These are phyloP conservation scores for Holocentrus rufus DNA, from an alignment of 2,797 vertebrate genomes.

Conservation along the genomic window DNA sequence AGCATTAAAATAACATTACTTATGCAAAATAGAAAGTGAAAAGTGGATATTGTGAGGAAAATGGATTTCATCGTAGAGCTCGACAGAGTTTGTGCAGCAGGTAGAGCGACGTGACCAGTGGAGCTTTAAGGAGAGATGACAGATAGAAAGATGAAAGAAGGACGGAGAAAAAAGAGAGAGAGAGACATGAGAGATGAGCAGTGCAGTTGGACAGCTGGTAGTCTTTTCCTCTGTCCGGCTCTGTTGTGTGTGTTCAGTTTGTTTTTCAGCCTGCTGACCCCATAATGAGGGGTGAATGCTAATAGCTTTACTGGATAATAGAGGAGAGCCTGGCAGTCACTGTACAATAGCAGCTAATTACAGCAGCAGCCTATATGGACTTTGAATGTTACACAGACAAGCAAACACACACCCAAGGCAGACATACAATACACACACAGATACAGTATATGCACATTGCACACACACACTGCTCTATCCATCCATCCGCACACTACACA, in stretches of 20 bases:
- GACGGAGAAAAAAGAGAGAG: no score
- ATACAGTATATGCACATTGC: no score
- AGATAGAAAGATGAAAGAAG: neutral
- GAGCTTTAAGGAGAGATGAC: neutral
- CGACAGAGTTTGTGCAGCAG: conserved; percentile 13
- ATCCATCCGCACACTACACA: neutral
- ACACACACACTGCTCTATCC: neutral
- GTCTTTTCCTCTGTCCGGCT: neutral
- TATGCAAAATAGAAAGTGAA: conserved; percentile 38
- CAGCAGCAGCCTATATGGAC: no score
- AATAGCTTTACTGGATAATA: neutral
- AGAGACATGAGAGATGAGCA: neutral
- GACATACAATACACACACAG: no score
- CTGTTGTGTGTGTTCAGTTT: no score
- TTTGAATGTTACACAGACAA: neutral
- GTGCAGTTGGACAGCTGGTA: neutral
- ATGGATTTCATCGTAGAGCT: neutral
- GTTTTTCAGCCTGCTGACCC: neutral
- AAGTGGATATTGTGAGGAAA: conserved; percentile 13
- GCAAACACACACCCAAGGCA: neutral
- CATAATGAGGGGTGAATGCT: neutral
- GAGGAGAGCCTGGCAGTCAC: neutral
- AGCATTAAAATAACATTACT: conserved; percentile 53
- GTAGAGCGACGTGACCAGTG: neutral
- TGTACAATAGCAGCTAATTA: neutral